A percentile compares a stretch with the other conserved stretches of the same genome.
phyloP scores from a whole-genome alignment of 2,888 invertebrate species.

The Drosophila lutescens region DNA sequence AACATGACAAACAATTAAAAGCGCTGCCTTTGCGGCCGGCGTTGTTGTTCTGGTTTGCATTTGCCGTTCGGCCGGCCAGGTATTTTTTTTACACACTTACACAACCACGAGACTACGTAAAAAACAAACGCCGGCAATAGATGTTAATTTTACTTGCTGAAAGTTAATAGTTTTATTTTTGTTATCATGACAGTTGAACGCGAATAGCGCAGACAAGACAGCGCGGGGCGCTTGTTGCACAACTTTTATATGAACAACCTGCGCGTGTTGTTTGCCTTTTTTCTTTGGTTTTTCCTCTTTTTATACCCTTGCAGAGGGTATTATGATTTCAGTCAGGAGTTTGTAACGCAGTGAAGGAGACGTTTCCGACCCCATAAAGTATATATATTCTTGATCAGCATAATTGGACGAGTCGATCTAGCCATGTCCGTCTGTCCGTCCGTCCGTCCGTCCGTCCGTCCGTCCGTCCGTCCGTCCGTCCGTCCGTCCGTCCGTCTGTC shows the following conservation, averaged over 20 bases:
- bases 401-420: too few species aligned
- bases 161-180: conserved; percentile 48
- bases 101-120: conserved; percentile 27
- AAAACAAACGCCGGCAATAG: conserved; percentile 33
- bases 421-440: too few species aligned
- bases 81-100: conserved; percentile 23
- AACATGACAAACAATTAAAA: conserved; percentile 32
- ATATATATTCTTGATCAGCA: too few species aligned
- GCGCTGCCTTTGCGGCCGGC: conserved; percentile 11
- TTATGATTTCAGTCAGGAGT: too few species aligned
- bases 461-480: too few species aligned
- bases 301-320: too few species aligned
- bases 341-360: too few species aligned
- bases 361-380: too few species aligned
- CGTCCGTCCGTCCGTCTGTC: too few species aligned
- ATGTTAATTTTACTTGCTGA: conserved; percentile 40
- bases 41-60: conserved; percentile 28
- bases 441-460: too few species aligned
- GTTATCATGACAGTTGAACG: conserved; percentile 34
- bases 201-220: conserved; percentile 6
- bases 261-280: conserved; percentile 21
- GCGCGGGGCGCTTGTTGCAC: conserved; percentile 17
- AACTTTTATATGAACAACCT: conserved; percentile 24
- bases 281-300: neutral
- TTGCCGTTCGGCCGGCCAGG: neutral